phyloP scores from a whole-genome alignment of 2,888 invertebrate species.

The Brachynemurus nebulosus region DNA sequence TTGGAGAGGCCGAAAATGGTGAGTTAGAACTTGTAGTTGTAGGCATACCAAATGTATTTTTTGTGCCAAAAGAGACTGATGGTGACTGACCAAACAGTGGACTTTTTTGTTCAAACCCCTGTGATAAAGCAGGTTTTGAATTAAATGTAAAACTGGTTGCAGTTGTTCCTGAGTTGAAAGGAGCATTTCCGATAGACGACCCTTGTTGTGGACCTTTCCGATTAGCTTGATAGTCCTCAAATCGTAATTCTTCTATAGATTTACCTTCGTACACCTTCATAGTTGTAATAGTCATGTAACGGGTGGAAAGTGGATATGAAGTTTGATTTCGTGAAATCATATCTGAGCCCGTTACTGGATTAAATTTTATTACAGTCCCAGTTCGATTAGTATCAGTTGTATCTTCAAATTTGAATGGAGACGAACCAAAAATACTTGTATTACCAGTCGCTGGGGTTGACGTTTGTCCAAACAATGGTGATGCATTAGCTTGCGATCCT shows the following conservation, averaged over 20 bases:
- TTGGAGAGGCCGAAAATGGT: constrained; percentile 28
- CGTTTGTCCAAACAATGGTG: constrained; percentile 50
- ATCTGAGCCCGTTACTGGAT: constrained; percentile 75
- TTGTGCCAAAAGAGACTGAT: too few relatives aligned
- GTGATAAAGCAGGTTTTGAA: constrained; percentile 22
- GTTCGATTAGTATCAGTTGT: constrained; percentile 26
- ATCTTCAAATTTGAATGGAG: constrained; percentile 19
- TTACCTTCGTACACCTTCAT: constrained; percentile 98
- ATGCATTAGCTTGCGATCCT: constrained; percentile 32
- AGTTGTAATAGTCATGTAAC: constrained; percentile 92
- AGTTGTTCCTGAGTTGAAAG: too few relatives aligned
- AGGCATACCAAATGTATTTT: constrained; percentile 42
- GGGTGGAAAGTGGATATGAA: constrained; percentile 74
- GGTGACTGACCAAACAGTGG: constrained; percentile 22
- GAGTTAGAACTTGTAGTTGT: constrained; percentile 35
- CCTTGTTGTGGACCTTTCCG: constrained; percentile 58
- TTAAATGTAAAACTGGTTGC: constrained; percentile 38
- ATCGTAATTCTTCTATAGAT: constrained; percentile 84
- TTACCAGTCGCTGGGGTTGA: too few relatives aligned
- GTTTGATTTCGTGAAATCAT: constrained; percentile 81
- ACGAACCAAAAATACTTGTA: constrained; percentile 36
- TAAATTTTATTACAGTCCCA: constrained; percentile 77
- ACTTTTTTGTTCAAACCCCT: constrained; percentile 14
- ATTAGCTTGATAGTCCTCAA: constrained; percentile 85
- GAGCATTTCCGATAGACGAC: too few relatives aligned